A percentile compares a stretch with the other conserved stretches of the same genome.
Conservation (phyloP, 2,113 vertebrate species). For the Poeciliopsis retropinna region DNA sequence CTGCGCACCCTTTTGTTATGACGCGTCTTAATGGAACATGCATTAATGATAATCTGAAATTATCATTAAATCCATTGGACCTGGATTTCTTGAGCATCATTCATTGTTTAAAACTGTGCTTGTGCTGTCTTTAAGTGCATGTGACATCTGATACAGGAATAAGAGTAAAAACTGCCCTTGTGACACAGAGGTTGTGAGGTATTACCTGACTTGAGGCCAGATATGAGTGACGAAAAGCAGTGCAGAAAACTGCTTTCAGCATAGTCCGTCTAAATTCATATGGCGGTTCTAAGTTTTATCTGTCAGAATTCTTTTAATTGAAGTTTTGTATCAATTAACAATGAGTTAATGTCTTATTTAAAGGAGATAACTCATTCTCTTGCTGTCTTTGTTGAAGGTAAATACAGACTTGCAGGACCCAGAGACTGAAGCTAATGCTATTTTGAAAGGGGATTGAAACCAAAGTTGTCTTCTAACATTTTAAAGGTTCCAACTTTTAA, state of each 20-base stretch:
- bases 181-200: neutral
- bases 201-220: slow-evolving; percentile 27
- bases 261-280: neutral
- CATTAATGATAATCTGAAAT: slow-evolving; percentile 53
- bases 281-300: neutral
- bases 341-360: neutral
- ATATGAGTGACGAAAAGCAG: slow-evolving; percentile 17
- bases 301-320: neutral
- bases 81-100: slow-evolving; percentile 25
- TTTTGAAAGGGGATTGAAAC: neutral
- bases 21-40: slow-evolving; percentile 51
- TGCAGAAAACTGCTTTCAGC: neutral
- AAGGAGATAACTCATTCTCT: neutral
- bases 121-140: slow-evolving; percentile 20
- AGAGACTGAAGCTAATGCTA: neutral
- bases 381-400: neutral
- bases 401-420: neutral
- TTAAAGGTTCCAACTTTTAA: no score
- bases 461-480: neutral
- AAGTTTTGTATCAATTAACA: slow-evolving; percentile 10
- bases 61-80: slow-evolving; percentile 62
- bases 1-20: slow-evolving; percentile 26
- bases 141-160: neutral
- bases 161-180: neutral
- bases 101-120: slow-evolving; percentile 3